Conservation (phyloP, 1,140 invertebrate genomes). For the Octopus sinensis region DNA sequence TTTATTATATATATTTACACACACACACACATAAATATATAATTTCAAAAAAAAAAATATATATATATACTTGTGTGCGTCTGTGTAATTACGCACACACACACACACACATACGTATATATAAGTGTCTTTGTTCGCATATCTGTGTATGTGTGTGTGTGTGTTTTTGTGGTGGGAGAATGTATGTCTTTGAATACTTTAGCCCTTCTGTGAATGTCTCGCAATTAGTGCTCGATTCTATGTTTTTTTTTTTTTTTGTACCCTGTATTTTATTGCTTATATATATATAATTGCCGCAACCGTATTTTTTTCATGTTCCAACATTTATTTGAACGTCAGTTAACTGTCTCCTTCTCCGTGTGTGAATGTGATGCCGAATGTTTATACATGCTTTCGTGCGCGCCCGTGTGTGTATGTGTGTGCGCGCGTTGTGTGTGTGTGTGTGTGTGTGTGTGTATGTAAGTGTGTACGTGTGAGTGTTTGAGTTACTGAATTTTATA, state of each 20-base stretch:
- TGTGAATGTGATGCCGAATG: background rate
- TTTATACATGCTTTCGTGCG: background rate
- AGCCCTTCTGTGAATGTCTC: background rate
- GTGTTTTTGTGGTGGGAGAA: background rate
- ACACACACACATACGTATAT: background rate
- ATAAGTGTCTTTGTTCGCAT: background rate
- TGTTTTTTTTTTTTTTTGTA: too few species aligned
- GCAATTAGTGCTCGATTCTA: too few species aligned
- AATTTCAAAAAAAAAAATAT: background rate
- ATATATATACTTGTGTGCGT: background rate
- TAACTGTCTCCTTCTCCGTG: too few species aligned
- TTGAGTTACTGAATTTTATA: background rate
- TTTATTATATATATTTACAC: too few species aligned
- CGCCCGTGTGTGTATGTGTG: background rate
- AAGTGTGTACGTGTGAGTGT: background rate
- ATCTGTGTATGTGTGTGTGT: background rate
- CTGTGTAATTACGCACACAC: background rate
- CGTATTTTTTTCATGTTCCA: too few species aligned
- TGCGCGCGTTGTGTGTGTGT: background rate
- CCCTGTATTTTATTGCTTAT: too few species aligned
- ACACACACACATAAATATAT: background rate
- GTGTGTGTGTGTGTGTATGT: background rate
- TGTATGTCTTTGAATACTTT: background rate
- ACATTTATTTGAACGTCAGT: too few species aligned
- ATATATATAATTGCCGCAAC: too few species aligned